These are phyloP conservation scores for Nansenia antarctica DNA, from an alignment of 2,113 vertebrate species.

Conservation along the genomic window DNA sequence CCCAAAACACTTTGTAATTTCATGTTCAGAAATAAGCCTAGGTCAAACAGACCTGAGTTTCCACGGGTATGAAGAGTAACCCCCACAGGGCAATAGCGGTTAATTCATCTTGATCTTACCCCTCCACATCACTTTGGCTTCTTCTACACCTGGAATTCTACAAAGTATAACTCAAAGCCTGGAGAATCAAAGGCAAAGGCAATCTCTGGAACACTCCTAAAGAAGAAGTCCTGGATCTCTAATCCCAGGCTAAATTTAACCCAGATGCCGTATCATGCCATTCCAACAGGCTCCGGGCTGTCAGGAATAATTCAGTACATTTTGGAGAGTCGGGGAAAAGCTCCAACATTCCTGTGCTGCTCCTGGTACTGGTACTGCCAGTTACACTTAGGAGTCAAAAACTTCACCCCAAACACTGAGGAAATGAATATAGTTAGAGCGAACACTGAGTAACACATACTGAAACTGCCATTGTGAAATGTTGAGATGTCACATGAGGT, in stretches of 20 bases:
- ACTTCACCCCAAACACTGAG: neutral
- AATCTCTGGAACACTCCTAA: constrained; percentile 44
- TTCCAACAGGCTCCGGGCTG: constrained; percentile 63
- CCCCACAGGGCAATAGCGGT: neutral
- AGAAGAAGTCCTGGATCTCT: constrained; percentile 49
- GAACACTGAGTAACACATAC: too few species aligned
- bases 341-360: constrained; percentile 70
- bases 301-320: constrained; percentile 72
- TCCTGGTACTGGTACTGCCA: constrained; percentile 63
- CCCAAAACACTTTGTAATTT: too few species aligned
- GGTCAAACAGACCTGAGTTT: too few species aligned
- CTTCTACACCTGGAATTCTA: constrained; percentile 21
- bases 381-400: constrained; percentile 27
- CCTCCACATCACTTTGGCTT: neutral
- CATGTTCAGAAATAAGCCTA: too few species aligned
- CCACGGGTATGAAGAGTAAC: neutral
- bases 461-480: too few species aligned
- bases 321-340: constrained; percentile 61
- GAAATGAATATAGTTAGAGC: neutral
- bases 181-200: constrained; percentile 33
- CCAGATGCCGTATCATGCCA: constrained; percentile 61
- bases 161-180: constrained; percentile 16
- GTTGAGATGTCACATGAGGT: too few species aligned
- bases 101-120: constrained; percentile 24
- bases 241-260: constrained; percentile 66